Conservation (phyloP, 2,888 invertebrate genomes). For the Dryobota labecula region DNA sequence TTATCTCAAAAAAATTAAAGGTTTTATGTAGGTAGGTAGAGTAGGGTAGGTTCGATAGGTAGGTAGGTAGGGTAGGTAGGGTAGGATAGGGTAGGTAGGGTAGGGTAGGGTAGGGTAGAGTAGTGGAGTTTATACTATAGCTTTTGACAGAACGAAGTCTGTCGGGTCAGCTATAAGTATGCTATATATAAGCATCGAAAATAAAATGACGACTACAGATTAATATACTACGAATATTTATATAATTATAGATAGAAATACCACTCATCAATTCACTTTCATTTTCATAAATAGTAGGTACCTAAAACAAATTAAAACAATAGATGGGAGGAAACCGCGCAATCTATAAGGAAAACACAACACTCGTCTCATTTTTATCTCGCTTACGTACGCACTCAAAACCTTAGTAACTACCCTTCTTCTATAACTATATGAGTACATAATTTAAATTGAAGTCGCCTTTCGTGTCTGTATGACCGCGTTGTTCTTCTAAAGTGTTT, state of each 20-base stretch:
- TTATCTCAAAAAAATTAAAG: too few relatives aligned
- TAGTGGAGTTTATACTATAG: too few relatives aligned
- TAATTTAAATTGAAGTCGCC: background rate
- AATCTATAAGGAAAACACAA: slow-evolving; percentile 41
- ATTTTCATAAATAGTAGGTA: slow-evolving; percentile 6
- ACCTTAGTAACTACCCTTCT: background rate
- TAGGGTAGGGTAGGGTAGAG: too few relatives aligned
- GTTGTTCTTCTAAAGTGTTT: too few relatives aligned
- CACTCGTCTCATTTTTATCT: slow-evolving; percentile 36
- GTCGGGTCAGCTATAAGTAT: too few relatives aligned
- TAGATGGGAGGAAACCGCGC: slow-evolving; percentile 9
- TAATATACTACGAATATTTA: background rate
- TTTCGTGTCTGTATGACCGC: too few relatives aligned
- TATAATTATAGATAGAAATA: background rate
- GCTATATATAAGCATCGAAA: background rate
- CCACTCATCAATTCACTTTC: slow-evolving; percentile 1
- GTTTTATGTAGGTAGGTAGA: too few relatives aligned
- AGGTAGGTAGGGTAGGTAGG: too few relatives aligned
- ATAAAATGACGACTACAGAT: background rate
- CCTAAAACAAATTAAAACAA: slow-evolving; percentile 15
- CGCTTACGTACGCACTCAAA: slow-evolving; percentile 26
- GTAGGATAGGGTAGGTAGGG: too few relatives aligned
- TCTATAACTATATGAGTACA: too few relatives aligned
- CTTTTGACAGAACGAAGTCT: too few relatives aligned
- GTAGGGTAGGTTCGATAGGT: too few relatives aligned